phyloP scores from a whole-genome alignment of 2,888 invertebrate genomes.

The Ichneumon xanthorius region DNA sequence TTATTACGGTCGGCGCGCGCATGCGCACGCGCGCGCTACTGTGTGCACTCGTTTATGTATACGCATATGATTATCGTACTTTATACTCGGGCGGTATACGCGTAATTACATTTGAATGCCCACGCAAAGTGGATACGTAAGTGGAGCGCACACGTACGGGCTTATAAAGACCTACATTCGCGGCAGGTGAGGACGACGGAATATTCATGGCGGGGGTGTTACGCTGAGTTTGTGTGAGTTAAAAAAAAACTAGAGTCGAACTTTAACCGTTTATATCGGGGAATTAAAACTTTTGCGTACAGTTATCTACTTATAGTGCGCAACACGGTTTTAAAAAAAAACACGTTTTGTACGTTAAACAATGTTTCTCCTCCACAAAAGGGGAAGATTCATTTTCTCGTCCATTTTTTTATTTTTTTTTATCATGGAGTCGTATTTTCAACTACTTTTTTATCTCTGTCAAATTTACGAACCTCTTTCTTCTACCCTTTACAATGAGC shows the following conservation, averaged over 20 bases:
- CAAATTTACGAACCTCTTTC: neutral
- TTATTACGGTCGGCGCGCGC: conserved; percentile 30
- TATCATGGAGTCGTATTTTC: neutral
- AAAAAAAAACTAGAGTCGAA: neutral
- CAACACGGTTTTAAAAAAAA: neutral
- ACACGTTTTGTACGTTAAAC: neutral
- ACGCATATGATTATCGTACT: conserved; percentile 20
- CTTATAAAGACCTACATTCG: conserved; percentile 20
- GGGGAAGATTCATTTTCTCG: neutral
- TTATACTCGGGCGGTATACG: conserved; percentile 1
- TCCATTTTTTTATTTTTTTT: neutral
- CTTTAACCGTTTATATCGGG: neutral
- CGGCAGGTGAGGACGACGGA: conserved; percentile 7
- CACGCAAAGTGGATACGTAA: conserved; percentile 33
- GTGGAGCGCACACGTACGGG: conserved; percentile 33
- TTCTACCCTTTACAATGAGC: neutral
- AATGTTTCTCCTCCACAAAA: neutral
- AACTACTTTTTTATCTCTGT: neutral
- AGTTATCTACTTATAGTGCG: neutral
- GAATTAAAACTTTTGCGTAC: neutral
- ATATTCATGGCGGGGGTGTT: conserved; percentile 1
- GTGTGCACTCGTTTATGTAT: conserved; percentile 64
- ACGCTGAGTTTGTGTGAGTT: neutral
- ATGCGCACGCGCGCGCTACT: conserved; percentile 57
- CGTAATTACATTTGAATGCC: conserved; percentile 48